Evolutionary conservation across 2,113 vertebrate species (phyloP).

Genomic region (Orcinus orca): DNA sequence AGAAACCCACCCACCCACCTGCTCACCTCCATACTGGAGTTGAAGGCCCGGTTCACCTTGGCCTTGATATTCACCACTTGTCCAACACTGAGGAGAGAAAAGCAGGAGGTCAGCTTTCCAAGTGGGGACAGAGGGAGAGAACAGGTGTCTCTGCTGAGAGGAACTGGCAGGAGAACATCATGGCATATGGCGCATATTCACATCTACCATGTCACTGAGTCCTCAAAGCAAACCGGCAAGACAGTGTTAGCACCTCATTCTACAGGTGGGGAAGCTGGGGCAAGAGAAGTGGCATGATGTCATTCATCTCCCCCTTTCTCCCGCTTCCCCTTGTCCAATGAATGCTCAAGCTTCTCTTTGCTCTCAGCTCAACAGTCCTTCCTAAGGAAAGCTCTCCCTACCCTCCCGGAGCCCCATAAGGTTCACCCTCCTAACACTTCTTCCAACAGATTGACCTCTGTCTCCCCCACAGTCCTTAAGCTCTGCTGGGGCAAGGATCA

Average conservation of each 20-base stretch:
- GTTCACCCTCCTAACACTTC: background rate
- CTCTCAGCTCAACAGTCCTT: background rate
- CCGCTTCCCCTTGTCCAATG: no score
- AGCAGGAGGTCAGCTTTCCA: constrained; percentile 31
- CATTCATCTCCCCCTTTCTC: background rate
- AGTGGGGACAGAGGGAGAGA: background rate
- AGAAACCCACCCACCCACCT: background rate
- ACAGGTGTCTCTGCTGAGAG: background rate
- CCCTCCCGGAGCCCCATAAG: background rate
- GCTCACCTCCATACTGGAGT: constrained; percentile 95
- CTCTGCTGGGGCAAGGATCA: background rate
- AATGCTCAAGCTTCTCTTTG: background rate
- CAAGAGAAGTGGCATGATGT: accelerated
- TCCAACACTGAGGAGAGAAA: constrained; percentile 88
- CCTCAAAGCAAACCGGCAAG: background rate
- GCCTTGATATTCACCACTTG: constrained; percentile 97
- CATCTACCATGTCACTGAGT: background rate
- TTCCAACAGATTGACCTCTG: background rate
- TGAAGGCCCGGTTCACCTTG: constrained; percentile 98
- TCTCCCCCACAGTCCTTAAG: background rate
- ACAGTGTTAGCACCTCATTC: background rate
- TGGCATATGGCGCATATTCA: background rate
- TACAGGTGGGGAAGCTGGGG: background rate
- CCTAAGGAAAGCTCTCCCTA: background rate
- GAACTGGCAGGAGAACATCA: background rate